Percentiles rank a stretch among this genome's conserved stretches.
These are phyloP conservation scores for Diachasmimorpha longicaudata DNA, from an alignment of 1,140 invertebrate species.

Conservation along the genomic window DNA sequence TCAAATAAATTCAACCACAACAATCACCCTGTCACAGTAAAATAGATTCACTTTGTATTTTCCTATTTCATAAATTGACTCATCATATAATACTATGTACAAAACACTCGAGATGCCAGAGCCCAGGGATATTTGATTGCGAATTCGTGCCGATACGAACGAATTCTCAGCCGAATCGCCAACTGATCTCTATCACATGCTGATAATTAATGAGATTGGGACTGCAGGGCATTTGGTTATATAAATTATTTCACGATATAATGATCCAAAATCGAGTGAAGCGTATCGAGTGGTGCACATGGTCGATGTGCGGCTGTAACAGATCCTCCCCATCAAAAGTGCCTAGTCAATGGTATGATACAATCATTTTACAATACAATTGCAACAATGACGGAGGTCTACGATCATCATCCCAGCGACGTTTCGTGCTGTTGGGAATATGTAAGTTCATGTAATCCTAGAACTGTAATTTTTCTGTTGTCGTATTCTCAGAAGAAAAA, in stretches of 20 bases:
- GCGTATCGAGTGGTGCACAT: neutral
- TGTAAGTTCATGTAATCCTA: neutral
- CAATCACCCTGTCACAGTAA: no score
- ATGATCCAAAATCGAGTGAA: neutral
- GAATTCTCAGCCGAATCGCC: neutral
- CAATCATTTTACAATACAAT: constrained; percentile 3
- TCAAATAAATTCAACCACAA: no score
- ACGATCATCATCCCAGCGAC: constrained; percentile 6
- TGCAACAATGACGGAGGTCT: constrained; percentile 1
- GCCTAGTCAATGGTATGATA: constrained; percentile 5
- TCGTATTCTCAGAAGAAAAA: neutral
- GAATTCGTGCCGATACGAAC: neutral
- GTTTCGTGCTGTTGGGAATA: neutral
- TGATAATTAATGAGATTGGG: neutral
- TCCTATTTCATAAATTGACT: neutral
- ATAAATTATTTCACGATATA: neutral
- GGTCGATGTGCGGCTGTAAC: neutral
- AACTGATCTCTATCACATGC: neutral
- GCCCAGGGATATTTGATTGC: no score
- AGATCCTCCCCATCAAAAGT: neutral
- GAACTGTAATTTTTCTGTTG: neutral
- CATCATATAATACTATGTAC: neutral
- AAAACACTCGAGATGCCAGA: neutral
- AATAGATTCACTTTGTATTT: no score
- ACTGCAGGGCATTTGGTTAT: neutral